A percentile compares a stretch with the other conserved stretches of the same genome.
These are phyloP conservation scores for Erythrocercus mccallii DNA, from an alignment of 2,113 vertebrate genomes.

Conservation along the genomic window DNA sequence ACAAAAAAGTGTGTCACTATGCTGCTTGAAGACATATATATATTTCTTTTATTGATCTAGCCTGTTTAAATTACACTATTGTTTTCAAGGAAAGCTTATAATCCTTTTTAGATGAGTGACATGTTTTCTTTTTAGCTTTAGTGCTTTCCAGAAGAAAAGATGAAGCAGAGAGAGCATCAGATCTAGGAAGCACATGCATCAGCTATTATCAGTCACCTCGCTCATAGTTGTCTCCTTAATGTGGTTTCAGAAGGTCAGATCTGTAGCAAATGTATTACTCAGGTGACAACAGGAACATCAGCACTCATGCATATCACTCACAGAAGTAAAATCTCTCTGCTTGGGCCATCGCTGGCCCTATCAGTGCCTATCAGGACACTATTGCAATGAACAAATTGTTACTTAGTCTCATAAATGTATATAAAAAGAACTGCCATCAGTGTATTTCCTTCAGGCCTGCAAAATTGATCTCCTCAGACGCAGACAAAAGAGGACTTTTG, in stretches of 20 bases:
- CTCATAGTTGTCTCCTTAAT: conserved; percentile 16
- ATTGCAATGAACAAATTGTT: background rate
- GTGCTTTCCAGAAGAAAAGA: conserved; percentile 4
- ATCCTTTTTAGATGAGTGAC: conserved; percentile 19
- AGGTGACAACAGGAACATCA: conserved; percentile 20
- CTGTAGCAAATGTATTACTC: background rate
- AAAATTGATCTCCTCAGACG: background rate
- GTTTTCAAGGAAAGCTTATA: background rate
- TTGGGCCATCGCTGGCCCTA: background rate
- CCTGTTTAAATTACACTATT: conserved; percentile 5
- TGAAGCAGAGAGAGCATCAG: background rate
- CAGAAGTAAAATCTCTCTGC: conserved; percentile 16
- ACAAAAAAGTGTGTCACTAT: background rate
- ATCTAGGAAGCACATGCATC: background rate
- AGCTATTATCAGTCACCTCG: conserved; percentile 18
- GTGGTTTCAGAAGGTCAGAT: conserved; percentile 47
- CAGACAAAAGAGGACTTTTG: background rate
- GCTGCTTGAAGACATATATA: background rate
- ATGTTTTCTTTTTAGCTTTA: conserved; percentile 27
- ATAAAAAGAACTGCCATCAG: background rate
- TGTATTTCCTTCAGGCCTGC: background rate
- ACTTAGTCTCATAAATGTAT: background rate
- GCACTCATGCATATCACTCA: background rate
- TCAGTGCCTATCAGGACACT: background rate
- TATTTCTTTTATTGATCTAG: conserved; percentile 4